Base-by-base conservation (phyloP, 2,888 invertebrate genomes). In the Nesidiocoris tenuis region DNA sequence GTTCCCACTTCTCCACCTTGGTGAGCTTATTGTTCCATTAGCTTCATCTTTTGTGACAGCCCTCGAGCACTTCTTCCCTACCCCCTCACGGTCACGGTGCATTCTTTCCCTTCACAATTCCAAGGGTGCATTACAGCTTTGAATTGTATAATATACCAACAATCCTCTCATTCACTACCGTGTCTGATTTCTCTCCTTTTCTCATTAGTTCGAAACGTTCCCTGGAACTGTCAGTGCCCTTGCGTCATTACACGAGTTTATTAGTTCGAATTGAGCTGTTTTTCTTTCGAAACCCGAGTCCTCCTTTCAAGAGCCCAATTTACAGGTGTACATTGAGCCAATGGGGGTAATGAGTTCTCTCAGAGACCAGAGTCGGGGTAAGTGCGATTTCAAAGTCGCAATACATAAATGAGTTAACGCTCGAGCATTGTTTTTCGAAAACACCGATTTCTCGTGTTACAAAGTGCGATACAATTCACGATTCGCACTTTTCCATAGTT, bases 11-110 rank as follows among this genome's bases (percentile, higher is more conserved):
- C 39, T 39, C 39, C 39, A 39, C 39, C 39, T 39, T 39, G 39
- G 39, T 17, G 22, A 59, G 70, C 70, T 70, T 70, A 70, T 70
- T 70, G 70, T 70, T 70, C 70, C 70, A 70, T 70, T 70, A 70
- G 70, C 57, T 24, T 57, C 24, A 70, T 70, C 70, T 70, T 70
- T 70, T 70, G 70, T 70, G 61, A 63, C 63, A 63, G 21, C 70
- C 22, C 18, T 17, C 18, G 21, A 24, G 59, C 17, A 59, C 25
- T n/a, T 25, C 9, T 54, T 24, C 39, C 39, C 3, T 39, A 7
- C 5, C 39, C 3, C 5, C 39, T 39, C 39, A 39, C 39, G 39
- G 39, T 39, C 39, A 39, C 39, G 39, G 39, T 39, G 39, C 39
- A 39, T 39, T 39, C 39, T 39, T 12, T 12, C 39, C n/a, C n/a